Evolutionary conservation across 2,113 vertebrate species (phyloP), one percentile per base, ranked within the genome.

Genomic region (Galeopterus variegatus): DNA sequence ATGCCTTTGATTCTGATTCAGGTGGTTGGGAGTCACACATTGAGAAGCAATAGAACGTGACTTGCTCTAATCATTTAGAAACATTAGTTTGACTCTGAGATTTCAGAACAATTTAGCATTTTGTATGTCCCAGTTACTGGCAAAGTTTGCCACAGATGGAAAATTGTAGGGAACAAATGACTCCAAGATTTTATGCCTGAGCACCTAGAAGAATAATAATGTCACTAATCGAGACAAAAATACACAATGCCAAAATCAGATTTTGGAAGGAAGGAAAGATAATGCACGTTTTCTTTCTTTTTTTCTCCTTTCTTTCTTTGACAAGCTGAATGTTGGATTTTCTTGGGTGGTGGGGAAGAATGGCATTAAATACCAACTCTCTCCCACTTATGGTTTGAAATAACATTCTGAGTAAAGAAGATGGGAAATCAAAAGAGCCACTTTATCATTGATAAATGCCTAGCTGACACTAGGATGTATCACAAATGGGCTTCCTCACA

Each of bases 31-130:
- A 56, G 17, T 45, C 36, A 82, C 28, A 72, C n/a, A 80, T 96
- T 73, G 11, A 87, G 84, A 89, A 96, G 85, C 26, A 41, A 33
- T 64, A 80, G 41, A 77, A 77, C 54, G 54, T 23, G 3, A 15
- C 15, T 76, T 45, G 3, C 13, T 88, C 52, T 82, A 73, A 70
- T 24, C 23, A 58, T 81, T 41, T 92, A 24, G 31, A 94, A 95
- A 21, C 79, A 88, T 13, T 60, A 52, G 17, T 77, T 81, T 72
- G 33, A 58, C 6, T 83, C 13, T 81, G 21, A 54, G 33, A 58
- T 82, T 92, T 97, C 21, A 92, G 36, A 92, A 77, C 67, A 58
- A 84, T 41, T 83, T 73, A 93, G 33, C 6, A 41, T 17, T 72
- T 89, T 54, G 15, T 45, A 69, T n/a, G n/a, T 56, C 6, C 72